These are phyloP conservation scores for Falco berigora DNA, from an alignment of 2,797 vertebrate genomes.

Conservation along the genomic window DNA sequence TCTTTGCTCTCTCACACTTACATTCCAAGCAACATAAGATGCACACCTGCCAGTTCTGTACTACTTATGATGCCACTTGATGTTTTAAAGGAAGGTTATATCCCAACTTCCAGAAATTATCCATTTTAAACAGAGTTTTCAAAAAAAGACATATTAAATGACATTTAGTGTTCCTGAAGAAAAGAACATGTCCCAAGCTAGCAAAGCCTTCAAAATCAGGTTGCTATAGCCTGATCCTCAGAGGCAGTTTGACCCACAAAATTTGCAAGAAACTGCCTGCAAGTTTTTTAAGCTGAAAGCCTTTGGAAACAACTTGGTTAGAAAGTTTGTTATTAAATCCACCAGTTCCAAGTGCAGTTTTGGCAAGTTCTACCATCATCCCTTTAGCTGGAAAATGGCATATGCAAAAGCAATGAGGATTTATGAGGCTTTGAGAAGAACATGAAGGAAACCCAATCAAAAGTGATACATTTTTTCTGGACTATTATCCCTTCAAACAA, in stretches of 20 bases:
- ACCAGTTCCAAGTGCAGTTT: background rate
- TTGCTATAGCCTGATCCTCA: background rate
- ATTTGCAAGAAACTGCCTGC: background rate
- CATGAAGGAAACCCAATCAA: background rate
- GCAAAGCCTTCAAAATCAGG: background rate
- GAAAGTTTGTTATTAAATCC: background rate
- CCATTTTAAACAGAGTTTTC: background rate
- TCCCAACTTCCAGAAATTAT: background rate
- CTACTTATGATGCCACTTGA: background rate
- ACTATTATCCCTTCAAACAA: background rate
- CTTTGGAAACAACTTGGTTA: background rate
- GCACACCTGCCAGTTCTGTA: background rate
- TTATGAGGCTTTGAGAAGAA: slow-evolving; percentile 2
- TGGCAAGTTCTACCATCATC: background rate
- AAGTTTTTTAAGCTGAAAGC: background rate
- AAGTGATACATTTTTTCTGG: background rate
- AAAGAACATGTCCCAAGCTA: background rate
- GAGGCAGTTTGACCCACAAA: background rate
- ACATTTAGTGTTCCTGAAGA: background rate
- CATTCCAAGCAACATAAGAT: background rate
- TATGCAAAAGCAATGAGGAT: background rate
- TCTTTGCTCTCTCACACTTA: background rate
- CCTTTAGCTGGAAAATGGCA: background rate
- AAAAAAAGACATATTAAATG: background rate
- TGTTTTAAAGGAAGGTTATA: background rate